A percentile compares a stretch with the other conserved stretches of the same genome.
These are phyloP conservation scores for Calephelis perditalis DNA, from an alignment of 2,888 invertebrate species.

Conservation along the genomic window DNA sequence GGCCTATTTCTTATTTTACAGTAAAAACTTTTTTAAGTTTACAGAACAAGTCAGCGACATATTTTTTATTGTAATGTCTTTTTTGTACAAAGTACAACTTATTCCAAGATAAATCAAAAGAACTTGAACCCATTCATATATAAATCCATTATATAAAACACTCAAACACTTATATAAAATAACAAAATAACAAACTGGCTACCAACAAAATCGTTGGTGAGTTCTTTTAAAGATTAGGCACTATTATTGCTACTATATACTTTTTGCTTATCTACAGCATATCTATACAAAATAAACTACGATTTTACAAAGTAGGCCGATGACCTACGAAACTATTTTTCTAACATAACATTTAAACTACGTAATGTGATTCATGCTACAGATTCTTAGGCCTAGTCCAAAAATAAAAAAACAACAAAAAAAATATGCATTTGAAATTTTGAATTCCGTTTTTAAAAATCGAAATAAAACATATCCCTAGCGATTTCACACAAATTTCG, in stretches of 20 bases:
- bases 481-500: too few species aligned
- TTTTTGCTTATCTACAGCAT: slow-evolving; percentile 70
- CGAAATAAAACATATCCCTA: too few species aligned
- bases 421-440: too few species aligned
- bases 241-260: slow-evolving; percentile 76
- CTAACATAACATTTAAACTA: slow-evolving; percentile 70
- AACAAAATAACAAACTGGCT: slow-evolving; percentile 63
- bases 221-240: slow-evolving; percentile 75
- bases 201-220: slow-evolving; percentile 43
- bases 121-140: slow-evolving; percentile 30
- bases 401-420: neutral
- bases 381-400: slow-evolving; percentile 3
- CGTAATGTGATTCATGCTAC: slow-evolving; percentile 24
- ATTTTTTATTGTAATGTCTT: neutral
- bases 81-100: slow-evolving; percentile 12
- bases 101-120: slow-evolving; percentile 26
- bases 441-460: too few species aligned
- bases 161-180: slow-evolving; percentile 65
- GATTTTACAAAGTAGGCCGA: slow-evolving; percentile 66
- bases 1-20: too few species aligned
- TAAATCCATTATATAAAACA: slow-evolving; percentile 47
- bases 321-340: slow-evolving; percentile 53
- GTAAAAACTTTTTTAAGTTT: too few species aligned
- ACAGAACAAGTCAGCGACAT: neutral
- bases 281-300: slow-evolving; percentile 75